Conservation (phyloP, 1,140 invertebrate species). For the Diuraphis noxia region DNA sequence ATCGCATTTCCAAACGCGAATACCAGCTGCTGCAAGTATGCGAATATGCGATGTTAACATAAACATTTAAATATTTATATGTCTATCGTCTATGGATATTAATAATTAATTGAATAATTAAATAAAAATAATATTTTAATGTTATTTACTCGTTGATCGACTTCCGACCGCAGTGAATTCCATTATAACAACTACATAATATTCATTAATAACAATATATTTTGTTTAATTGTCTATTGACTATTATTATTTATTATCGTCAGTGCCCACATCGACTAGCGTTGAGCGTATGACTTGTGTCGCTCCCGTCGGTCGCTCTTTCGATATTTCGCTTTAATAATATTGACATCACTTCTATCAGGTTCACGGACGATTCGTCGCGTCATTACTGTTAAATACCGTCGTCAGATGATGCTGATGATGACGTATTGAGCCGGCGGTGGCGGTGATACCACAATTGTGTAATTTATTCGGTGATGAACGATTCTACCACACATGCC, state of each 20-base stretch:
- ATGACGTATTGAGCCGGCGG: conserved; percentile 22
- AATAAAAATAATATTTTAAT: too few species aligned
- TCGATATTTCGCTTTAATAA: neutral
- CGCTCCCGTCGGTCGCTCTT: neutral
- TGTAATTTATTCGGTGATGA: neutral
- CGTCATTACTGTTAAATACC: too few species aligned
- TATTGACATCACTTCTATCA: neutral
- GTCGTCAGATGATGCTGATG: neutral
- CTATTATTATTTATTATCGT: neutral
- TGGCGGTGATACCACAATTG: neutral
- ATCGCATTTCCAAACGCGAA: neutral
- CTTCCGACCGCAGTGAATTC: neutral
- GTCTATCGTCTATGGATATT: too few species aligned
- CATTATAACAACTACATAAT: too few species aligned
- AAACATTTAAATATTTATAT: too few species aligned
- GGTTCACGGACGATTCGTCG: neutral
- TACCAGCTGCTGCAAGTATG: too few species aligned
- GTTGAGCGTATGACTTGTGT: neutral
- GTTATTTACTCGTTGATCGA: neutral
- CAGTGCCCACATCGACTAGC: neutral
- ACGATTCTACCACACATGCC: neutral
- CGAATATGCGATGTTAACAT: neutral
- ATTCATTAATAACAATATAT: too few species aligned
- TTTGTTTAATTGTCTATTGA: too few species aligned
- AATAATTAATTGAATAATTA: too few species aligned